Base-by-base conservation (phyloP, 2,113 vertebrate species). In the Pristiophorus japonicus region DNA sequence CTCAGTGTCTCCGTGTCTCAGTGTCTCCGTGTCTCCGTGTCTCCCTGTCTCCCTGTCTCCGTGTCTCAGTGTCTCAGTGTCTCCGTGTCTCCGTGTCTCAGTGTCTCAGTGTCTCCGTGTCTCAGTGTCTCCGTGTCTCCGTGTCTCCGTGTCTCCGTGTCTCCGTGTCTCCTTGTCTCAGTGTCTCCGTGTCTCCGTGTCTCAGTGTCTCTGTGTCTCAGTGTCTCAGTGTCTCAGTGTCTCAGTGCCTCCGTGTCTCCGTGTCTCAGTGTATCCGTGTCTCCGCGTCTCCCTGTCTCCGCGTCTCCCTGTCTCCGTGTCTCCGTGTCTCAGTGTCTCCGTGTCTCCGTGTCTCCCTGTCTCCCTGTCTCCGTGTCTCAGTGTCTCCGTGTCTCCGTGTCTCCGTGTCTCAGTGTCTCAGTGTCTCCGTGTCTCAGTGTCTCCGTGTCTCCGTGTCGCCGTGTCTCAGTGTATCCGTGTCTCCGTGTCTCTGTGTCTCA, bases 51-150 rank as follows among this genome's bases (percentile, higher is more conserved):
- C 22, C n/a, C n/a, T 81, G 22, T 81, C 78, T 24, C 78, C 14
- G 78, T 81, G 22, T 81, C 78, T n/a, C n/a, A 24, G 78, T 24
- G 78, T 81, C 78, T 81, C 78, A 81, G 22, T 81, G 22, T 81
- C 78, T 81, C 22, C 14, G 22, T 81, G 22, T 24, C 78, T 81
- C 22, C 14, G 22, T 81, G 22, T 24, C 78, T n/a, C n/a, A n/a
- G n/a, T 81, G 78, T 81, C 78, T 81, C 78, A 24, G 78, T 81
- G 78, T 81, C 78, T 81, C 78, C 22, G n/a, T n/a, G n/a, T n/a
- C n/a, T n/a, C n/a, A n/a, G n/a, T n/a, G n/a, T n/a, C n/a, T n/a
- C n/a, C n/a, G n/a, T 14, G 14, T 81, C 78, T 81, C n/a, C n/a
- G n/a, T n/a, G n/a, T n/a, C n/a, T n/a, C n/a, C n/a, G 78, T 81